Evolutionary conservation across 2,888 invertebrate genomes (phyloP).

Genomic region (Bhutanitis thaidina): DNA sequence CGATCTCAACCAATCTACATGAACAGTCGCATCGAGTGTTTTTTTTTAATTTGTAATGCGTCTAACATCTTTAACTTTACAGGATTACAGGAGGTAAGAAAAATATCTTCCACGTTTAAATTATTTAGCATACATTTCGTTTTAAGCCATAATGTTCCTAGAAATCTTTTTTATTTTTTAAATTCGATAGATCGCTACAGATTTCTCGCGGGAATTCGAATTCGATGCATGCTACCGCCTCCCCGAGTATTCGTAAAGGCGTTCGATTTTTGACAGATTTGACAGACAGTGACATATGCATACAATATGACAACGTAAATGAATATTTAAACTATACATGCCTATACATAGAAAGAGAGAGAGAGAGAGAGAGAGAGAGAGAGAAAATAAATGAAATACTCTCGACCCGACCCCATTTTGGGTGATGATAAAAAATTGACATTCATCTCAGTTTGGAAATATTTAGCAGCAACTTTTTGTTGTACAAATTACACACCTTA

Average conservation of each 20-base stretch:
- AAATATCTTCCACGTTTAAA: slow-evolving; percentile 51
- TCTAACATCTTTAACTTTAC: neutral
- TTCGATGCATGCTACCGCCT: slow-evolving; percentile 27
- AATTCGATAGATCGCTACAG: slow-evolving; percentile 37
- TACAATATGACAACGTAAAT: too few relatives aligned
- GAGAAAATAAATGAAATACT: too few relatives aligned
- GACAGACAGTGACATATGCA: neutral
- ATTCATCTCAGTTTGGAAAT: too few relatives aligned
- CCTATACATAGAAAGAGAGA: too few relatives aligned
- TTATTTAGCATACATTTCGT: slow-evolving; percentile 62
- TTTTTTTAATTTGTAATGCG: neutral
- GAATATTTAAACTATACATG: too few relatives aligned
- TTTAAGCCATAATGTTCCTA: slow-evolving; percentile 76
- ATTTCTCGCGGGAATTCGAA: slow-evolving; percentile 17
- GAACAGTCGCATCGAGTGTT: too few relatives aligned
- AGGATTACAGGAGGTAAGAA: slow-evolving; percentile 19
- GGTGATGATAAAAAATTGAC: too few relatives aligned
- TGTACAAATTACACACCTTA: too few relatives aligned
- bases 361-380: too few relatives aligned
- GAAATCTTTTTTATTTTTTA: slow-evolving; percentile 58
- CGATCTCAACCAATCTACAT: too few relatives aligned
- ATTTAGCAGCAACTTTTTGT: too few relatives aligned
- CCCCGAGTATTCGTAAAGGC: slow-evolving; percentile 5
- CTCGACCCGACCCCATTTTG: too few relatives aligned
- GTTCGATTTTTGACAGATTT: slow-evolving; percentile 1